A percentile compares a stretch with the other conserved stretches of the same genome.
These are phyloP conservation scores for Hybos culiciformis DNA, from an alignment of 2,888 invertebrate species.

Conservation along the genomic window DNA sequence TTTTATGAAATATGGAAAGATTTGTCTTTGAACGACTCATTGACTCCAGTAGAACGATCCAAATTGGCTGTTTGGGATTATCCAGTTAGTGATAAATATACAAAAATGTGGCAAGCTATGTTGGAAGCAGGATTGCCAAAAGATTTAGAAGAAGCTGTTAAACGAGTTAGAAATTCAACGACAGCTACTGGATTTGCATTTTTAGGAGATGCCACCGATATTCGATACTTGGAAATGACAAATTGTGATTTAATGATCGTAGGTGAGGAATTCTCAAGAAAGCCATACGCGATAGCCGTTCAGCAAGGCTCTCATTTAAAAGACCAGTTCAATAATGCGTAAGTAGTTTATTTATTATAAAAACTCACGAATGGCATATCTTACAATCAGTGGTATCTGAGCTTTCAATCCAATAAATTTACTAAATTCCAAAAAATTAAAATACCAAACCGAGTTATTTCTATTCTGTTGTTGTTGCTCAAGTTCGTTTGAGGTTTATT, in stretches of 20 bases:
- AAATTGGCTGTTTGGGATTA: conserved; percentile 98
- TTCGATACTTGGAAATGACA: conserved; percentile 42
- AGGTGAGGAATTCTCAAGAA: conserved; percentile 93
- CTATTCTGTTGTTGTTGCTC: no score
- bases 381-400: neutral
- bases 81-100: conserved; percentile 95
- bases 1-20: conserved; percentile 99
- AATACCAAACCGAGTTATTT: no score
- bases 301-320: conserved; percentile 90
- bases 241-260: conserved; percentile 69
- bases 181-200: conserved; percentile 82
- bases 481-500: no score
- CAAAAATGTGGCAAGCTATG: conserved; percentile 98
- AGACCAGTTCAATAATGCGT: conserved; percentile 92
- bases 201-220: conserved; percentile 88
- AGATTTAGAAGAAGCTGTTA: conserved; percentile 64
- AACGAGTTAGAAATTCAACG: conserved; percentile 50
- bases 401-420: no score
- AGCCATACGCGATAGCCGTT: conserved; percentile 94
- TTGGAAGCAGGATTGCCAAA: conserved; percentile 66
- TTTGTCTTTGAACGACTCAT: conserved; percentile 88
- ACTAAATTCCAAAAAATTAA: no score
- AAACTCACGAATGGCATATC: neutral
- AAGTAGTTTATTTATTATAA: conserved; percentile 33
- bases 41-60: conserved; percentile 77